These are phyloP conservation scores for Poeciliopsis retropinna DNA, from an alignment of 2,113 vertebrate species.

Conservation along the genomic window DNA sequence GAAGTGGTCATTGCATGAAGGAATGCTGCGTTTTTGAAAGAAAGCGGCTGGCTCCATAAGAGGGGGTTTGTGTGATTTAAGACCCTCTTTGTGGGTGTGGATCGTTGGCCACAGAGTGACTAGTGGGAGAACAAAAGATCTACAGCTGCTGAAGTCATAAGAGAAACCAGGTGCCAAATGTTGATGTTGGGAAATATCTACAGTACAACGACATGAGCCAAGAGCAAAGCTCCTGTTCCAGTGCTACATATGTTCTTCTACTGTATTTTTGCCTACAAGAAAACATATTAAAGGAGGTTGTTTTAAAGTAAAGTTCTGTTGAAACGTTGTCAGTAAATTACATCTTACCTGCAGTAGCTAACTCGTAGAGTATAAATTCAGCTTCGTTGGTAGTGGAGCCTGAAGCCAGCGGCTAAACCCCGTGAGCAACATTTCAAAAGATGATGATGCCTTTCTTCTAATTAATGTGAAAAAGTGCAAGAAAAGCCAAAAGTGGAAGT, in stretches of 20 bases:
- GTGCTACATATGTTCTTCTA: constrained; percentile 21
- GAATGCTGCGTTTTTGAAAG: constrained; percentile 70
- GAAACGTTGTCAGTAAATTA: not conserved
- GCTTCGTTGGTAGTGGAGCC: not conserved
- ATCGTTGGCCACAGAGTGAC: constrained; percentile 70
- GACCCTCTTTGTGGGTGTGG: constrained; percentile 73
- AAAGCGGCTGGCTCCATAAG: constrained; percentile 62
- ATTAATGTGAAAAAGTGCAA: too few species aligned
- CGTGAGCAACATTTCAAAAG: too few species aligned
- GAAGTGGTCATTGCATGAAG: constrained; percentile 72
- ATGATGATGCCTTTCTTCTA: too few species aligned
- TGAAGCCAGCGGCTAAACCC: not conserved
- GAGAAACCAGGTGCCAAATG: constrained; percentile 80
- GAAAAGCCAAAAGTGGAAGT: too few species aligned
- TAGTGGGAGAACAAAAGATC: constrained; percentile 79
- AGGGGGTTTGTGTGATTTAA: constrained; percentile 66
- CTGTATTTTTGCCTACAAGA: constrained; percentile 25
- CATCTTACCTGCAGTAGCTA: too few species aligned
- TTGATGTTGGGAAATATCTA: constrained; percentile 79
- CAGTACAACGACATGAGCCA: constrained; percentile 63
- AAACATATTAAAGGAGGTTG: constrained; percentile 12
- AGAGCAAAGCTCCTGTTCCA: constrained; percentile 50
- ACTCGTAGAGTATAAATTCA: not conserved
- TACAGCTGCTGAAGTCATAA: constrained; percentile 80
- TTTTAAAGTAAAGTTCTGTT: not conserved